Percentiles rank a stretch among this genome's conserved stretches.
phyloP scores from a whole-genome alignment of 2,113 vertebrate species.

The Ellobius talpinus region DNA sequence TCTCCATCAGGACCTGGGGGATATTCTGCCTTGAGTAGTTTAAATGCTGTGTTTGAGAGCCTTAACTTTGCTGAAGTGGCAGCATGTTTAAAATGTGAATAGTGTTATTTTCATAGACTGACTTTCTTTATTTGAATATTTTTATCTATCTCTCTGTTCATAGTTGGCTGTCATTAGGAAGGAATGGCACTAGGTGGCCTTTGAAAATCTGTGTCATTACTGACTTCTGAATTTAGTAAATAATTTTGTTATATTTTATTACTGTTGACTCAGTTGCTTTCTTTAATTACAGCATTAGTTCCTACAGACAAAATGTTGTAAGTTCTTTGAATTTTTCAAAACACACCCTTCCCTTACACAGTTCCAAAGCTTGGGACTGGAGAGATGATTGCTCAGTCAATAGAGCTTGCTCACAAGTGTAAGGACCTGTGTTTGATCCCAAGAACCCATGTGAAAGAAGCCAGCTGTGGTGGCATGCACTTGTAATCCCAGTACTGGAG shows the following conservation, averaged over 20 bases:
- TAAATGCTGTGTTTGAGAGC: background rate
- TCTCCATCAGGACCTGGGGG: background rate
- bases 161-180: background rate
- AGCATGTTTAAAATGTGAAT: background rate
- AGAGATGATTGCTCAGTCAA: background rate
- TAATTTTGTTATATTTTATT: constrained; percentile 46
- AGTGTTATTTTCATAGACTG: background rate
- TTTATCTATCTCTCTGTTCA: background rate
- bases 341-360: background rate
- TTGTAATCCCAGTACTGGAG: background rate
- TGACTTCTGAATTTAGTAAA: background rate
- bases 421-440: background rate
- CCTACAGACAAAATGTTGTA: background rate
- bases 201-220: background rate
- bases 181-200: background rate
- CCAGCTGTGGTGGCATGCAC: too few species aligned
- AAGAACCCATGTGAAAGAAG: background rate
- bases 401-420: background rate
- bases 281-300: constrained; percentile 2
- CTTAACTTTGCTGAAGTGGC: background rate
- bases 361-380: background rate
- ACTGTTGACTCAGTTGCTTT: background rate
- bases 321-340: constrained; percentile 36
- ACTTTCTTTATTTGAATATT: background rate
- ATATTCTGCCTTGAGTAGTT: background rate